These are phyloP conservation scores for Neodontobutis hainanensis DNA, from an alignment of 2,113 vertebrate species.

Conservation along the genomic window DNA sequence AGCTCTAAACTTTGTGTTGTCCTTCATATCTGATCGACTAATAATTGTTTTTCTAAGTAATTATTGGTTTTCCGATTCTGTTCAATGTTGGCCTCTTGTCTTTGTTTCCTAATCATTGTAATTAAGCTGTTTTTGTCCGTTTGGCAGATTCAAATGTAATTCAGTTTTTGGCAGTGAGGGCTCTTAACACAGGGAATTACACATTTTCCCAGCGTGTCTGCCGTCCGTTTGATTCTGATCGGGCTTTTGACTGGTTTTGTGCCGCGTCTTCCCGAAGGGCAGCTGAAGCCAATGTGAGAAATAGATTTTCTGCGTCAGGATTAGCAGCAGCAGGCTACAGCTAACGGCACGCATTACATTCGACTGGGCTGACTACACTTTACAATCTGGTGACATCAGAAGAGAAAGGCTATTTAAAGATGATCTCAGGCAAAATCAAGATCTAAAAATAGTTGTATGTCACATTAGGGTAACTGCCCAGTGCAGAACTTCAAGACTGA, in stretches of 20 bases:
- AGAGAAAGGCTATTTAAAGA: not conserved
- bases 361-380: slow-evolving; percentile 2
- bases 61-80: slow-evolving; percentile 25
- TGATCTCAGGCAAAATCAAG: not conserved
- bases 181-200: slow-evolving; percentile 23
- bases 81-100: slow-evolving; percentile 59
- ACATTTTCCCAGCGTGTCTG: slow-evolving; percentile 8
- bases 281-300: slow-evolving; percentile 47
- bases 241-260: slow-evolving; percentile 49
- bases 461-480: not conserved
- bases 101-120: slow-evolving; percentile 54
- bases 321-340: slow-evolving; percentile 47
- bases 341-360: slow-evolving; percentile 58
- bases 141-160: slow-evolving; percentile 40
- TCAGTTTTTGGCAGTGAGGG: slow-evolving; percentile 31
- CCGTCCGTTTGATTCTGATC: slow-evolving; percentile 49
- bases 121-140: slow-evolving; percentile 58
- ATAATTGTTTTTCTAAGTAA: not conserved
- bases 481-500: too few species aligned
- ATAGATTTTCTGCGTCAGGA: slow-evolving; percentile 67
- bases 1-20: not conserved
- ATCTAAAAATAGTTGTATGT: not conserved
- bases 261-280: slow-evolving; percentile 49
- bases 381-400: not conserved
- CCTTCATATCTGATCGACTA: not conserved